Evolutionary conservation across 2,888 invertebrate species (phyloP).

Genomic region (Amphipyra tragopoginis): DNA sequence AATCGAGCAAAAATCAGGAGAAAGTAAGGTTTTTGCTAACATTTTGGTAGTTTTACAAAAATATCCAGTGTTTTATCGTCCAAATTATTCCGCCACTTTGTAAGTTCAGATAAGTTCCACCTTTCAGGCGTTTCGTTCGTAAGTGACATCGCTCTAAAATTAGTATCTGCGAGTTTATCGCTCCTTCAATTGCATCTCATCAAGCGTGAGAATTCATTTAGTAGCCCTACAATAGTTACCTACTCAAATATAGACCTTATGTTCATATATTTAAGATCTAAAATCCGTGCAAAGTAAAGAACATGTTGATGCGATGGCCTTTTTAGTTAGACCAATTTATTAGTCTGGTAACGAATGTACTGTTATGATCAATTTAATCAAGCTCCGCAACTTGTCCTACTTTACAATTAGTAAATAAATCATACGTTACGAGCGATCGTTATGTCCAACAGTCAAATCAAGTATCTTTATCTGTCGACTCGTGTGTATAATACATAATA

Average conservation of each 20-base stretch:
- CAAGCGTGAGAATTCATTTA: constrained; percentile 59
- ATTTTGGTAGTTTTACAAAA: not conserved
- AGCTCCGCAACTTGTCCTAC: constrained; percentile 38
- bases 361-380: constrained; percentile 43
- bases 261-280: not conserved
- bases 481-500: too few species aligned
- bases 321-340: constrained; percentile 45
- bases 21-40: too few species aligned
- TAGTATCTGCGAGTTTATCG: constrained; percentile 48
- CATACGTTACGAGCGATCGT: not conserved
- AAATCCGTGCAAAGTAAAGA: constrained; percentile 3
- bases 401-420: constrained; percentile 18
- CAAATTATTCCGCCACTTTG: not conserved
- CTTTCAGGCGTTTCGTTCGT: constrained; percentile 13
- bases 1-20: too few species aligned
- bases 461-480: too few species aligned
- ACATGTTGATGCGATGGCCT: constrained; percentile 24
- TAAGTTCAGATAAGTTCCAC: not conserved
- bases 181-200: constrained; percentile 70
- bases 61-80: not conserved
- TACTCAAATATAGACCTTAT: constrained; percentile 24
- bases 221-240: constrained; percentile 30
- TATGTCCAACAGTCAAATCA: not conserved
- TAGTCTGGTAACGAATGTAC: constrained; percentile 32
- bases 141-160: constrained; percentile 37